A percentile compares a stretch with the other conserved stretches of the same genome.
Evolutionary conservation across 2,113 vertebrate species (phyloP).

Genomic region (Cochlearius cochlearius): DNA sequence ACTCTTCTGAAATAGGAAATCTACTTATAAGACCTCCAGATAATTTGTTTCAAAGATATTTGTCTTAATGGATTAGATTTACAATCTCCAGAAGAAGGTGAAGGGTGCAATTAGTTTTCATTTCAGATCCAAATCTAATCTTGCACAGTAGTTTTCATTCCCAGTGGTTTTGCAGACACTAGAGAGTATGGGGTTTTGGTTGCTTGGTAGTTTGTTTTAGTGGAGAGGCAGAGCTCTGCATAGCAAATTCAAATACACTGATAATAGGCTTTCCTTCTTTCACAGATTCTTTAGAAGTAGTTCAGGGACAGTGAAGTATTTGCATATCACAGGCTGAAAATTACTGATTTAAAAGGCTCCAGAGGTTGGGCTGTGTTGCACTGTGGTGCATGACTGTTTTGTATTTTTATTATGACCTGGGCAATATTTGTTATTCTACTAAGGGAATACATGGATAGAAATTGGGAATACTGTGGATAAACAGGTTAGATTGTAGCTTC

Average conservation of each 20-base stretch:
- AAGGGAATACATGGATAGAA: neutral
- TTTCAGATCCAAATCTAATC: neutral
- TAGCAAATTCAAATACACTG: neutral
- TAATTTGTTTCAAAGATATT: neutral
- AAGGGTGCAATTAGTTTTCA: neutral
- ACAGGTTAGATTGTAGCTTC: neutral
- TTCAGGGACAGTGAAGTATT: neutral
- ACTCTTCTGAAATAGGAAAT: neutral
- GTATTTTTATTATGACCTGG: neutral
- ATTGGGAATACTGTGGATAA: neutral
- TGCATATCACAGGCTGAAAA: neutral
- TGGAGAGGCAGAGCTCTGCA: neutral
- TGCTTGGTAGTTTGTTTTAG: neutral
- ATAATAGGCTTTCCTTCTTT: neutral
- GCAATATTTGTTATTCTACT: neutral
- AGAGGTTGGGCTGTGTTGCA: neutral
- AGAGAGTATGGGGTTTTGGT: neutral
- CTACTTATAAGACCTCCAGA: neutral
- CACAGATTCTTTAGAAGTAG: neutral
- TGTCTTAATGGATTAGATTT: neutral
- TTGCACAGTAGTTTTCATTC: neutral
- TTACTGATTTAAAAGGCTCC: neutral
- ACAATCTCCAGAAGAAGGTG: neutral
- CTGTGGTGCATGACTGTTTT: neutral
- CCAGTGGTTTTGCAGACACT: neutral